Conservation (phyloP, 37 sponge, comb jelly and placozoan genomes). For the Ianthella basta region DNA sequence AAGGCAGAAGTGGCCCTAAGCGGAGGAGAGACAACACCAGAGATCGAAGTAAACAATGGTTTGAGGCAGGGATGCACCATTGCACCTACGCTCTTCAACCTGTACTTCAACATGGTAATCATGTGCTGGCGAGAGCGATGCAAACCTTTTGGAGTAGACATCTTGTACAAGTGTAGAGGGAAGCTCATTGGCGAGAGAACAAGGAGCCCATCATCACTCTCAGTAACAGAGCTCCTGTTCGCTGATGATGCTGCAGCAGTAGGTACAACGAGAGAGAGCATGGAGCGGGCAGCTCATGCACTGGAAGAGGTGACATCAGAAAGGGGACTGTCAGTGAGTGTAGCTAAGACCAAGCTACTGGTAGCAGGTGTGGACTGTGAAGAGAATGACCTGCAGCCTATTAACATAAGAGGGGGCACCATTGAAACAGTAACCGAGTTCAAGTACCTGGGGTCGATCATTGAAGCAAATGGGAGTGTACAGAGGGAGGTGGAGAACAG, state of each 20-base stretch:
- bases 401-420: neutral
- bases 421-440: neutral
- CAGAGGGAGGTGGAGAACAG: neutral
- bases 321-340: neutral
- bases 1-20: no score
- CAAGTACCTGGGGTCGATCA: neutral
- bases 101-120: neutral
- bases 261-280: neutral
- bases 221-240: neutral
- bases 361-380: neutral
- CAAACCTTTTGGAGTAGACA: neutral
- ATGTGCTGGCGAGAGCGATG: neutral
- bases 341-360: conserved; percentile 21
- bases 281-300: neutral
- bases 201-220: neutral
- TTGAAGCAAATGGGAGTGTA: neutral
- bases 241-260: neutral
- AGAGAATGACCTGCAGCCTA: neutral
- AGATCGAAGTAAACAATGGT: neutral
- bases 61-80: conserved; percentile 5
- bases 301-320: neutral
- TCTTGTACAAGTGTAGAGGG: neutral
- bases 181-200: neutral
- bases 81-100: conserved; percentile 17
- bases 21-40: neutral